Evolutionary conservation across 2,113 vertebrate species (phyloP).

Genomic region (Alces alces): DNA sequence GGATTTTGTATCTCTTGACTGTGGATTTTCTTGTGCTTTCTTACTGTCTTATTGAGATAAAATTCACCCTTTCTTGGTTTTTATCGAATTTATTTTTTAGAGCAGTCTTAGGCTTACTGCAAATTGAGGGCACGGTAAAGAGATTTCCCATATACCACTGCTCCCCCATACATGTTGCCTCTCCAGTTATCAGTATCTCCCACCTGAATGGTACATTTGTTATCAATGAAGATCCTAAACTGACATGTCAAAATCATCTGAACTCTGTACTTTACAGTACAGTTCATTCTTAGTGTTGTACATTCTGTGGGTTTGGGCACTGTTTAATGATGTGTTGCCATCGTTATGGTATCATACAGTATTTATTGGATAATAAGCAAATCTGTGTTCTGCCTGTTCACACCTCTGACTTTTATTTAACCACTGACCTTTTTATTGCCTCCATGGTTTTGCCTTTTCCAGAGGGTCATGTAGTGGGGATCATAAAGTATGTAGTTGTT

Average conservation of each 20-base stretch:
- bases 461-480: background rate
- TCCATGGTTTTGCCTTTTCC: background rate
- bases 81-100: background rate
- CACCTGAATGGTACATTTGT: background rate
- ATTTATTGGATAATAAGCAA: background rate
- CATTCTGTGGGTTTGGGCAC: background rate
- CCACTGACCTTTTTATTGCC: background rate
- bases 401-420: background rate
- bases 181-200: background rate
- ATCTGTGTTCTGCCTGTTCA: background rate
- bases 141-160: background rate
- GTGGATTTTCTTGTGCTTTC: background rate
- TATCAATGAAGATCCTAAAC: background rate
- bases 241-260: background rate
- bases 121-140: background rate
- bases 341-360: background rate
- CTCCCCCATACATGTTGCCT: background rate
- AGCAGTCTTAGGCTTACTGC: background rate
- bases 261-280: background rate
- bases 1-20: background rate
- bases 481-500: background rate
- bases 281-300: background rate
- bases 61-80: background rate
- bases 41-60: background rate
- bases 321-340: background rate